phyloP scores from a whole-genome alignment of 2,797 vertebrate genomes.

The Dipus sagitta region DNA sequence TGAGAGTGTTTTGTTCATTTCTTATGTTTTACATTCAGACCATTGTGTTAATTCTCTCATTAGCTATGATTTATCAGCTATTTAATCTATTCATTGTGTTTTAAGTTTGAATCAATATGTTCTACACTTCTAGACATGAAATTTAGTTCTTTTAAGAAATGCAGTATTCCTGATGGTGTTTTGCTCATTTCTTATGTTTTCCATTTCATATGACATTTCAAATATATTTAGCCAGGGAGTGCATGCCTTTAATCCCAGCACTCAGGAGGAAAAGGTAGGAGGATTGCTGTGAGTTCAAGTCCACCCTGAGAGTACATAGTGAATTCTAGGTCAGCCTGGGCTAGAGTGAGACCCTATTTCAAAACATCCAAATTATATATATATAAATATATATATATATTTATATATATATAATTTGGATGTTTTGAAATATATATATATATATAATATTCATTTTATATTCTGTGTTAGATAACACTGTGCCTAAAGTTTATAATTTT shows the following conservation, averaged over 20 bases:
- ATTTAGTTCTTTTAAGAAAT: not conserved
- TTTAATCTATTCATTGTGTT: constrained; percentile 6
- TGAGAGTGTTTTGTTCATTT: constrained; percentile 2
- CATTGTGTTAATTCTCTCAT: not conserved
- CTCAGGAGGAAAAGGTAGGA: no score
- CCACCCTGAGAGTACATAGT: no score
- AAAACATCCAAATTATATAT: no score
- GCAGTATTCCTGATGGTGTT: constrained; percentile 9
- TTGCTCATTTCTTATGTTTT: not conserved
- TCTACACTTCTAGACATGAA: constrained; percentile 35
- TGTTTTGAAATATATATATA: no score
- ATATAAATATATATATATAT: no score
- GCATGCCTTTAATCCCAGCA: no score
- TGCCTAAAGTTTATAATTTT: not conserved
- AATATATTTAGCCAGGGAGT: not conserved
- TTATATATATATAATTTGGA: no score
- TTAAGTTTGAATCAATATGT: constrained; percentile 1
- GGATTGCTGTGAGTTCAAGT: no score
- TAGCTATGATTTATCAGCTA: not conserved
- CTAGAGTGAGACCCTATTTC: no score
- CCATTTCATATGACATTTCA: not conserved
- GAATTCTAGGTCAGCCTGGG: no score
- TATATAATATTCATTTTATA: not conserved
- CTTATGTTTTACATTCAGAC: not conserved
- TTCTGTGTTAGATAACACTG: not conserved